Evolutionary conservation across 2,113 vertebrate species (phyloP), one percentile per base, ranked within the genome.

Genomic region (Ctenodactylus gundi): DNA sequence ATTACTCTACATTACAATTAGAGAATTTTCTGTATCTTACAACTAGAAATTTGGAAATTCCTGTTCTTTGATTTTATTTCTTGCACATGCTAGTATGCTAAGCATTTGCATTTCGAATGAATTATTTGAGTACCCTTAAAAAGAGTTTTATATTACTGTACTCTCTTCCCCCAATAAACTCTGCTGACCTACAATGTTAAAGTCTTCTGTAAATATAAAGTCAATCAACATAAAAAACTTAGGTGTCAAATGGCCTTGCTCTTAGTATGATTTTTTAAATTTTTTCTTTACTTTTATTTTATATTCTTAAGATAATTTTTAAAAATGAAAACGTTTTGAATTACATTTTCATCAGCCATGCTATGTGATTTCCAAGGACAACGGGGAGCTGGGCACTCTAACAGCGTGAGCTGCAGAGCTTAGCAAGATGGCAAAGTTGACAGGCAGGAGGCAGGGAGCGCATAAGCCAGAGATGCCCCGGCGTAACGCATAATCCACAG

Each of bases 361-460:
- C 11, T 53, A 51, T 67, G 36, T 36, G 49, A 78, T 82, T 85
- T 85, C 57, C 73, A 83, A 85, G 57, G 55, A 36, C 27, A 92
- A 90, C 81, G n/a, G 21, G 55, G 34, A 77, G 60, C 88, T 65
- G 46, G 4, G 85, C 41, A 67, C 18, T 36, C 12, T 88, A 85
- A 78, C 0, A 31, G 55, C 31, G 64, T 55, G 57, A n/a, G 51
- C 67, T 83, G 10, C 41, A 80, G 82, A 83, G 73, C 85, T 85
- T 90, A 90, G 91, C 72, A 64, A 82, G 57, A 86, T 93, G 88
- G 89, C 36, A 64, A 58, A 65, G 49, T 23, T 88, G 80, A 89
- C 46, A 39, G 78, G 15, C 57, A 86, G 88, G 62, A 94, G 93
- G 64, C 53, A n/a, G 68, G 83, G 94, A 88, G 85, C 78, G 46